Base-by-base conservation (phyloP, 2,888 invertebrate genomes). In the Achlya flavicornis region DNA sequence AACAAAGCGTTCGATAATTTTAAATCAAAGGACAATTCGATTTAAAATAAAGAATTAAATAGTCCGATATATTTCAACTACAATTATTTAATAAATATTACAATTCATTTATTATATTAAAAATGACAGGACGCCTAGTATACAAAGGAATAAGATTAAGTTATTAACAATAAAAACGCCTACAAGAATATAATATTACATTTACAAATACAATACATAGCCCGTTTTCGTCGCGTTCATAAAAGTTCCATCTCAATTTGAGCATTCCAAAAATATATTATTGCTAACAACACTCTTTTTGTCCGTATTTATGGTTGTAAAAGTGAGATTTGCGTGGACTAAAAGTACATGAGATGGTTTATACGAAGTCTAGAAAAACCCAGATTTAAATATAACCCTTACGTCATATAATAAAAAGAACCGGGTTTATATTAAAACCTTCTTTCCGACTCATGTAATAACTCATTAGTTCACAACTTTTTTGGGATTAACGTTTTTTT, bases 231-330 rank as follows among this genome's bases (percentile, higher is more conserved):
- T 19, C 53, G 16, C 63, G 32, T 67, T 66, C 68, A 35, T 11
- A 63, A 70, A 69, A 68, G 32, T 64, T 64, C 72, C 69, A 71
- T 74, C 70, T 69, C 73, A 70, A 65, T 19, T 71, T 73, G 72
- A 75, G 73, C 75, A 68, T 68, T 73, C 68, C 67, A 76, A 76
- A 77, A 76, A 77, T 77, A 77, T 74, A 73, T 66, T 66, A 68
- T 68, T 68, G 66, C 14, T 64, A 46, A 38, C n/a, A 57, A 57
- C 57, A 46, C 41, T 64, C 57, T 11, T 41, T 41, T 61, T 48
- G 16, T 14, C 14, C 53, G 10, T 14, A 10, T 16, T 48, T 19
- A 5, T 8, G 48, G 53, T 16, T 53, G 53, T 10, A 53, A 53
- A 53, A 53, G 5, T 53, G 53, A 53, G 53, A 53, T 19, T 53